Conservation (phyloP, 2,113 vertebrate species). For the Gallinago undulata region DNA sequence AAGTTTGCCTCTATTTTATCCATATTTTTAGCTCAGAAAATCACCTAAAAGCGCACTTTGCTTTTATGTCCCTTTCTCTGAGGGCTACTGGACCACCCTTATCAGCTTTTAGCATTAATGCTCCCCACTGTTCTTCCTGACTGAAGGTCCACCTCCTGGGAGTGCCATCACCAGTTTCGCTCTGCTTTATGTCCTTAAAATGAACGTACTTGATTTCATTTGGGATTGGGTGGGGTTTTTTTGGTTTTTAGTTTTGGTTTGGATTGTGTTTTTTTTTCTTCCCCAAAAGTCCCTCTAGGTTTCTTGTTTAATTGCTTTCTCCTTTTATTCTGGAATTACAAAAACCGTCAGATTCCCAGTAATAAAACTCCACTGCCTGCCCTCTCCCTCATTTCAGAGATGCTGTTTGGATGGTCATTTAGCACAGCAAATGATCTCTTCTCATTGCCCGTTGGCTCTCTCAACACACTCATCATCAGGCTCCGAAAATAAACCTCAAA, state of each 20-base stretch:
- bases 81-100: neutral
- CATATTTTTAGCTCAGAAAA: neutral
- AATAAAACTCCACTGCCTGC: neutral
- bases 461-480: neutral
- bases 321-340: neutral
- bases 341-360: neutral
- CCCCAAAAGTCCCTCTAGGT: neutral
- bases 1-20: neutral
- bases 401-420: neutral
- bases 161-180: neutral
- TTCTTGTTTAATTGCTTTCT: neutral
- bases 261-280: neutral
- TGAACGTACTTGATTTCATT: neutral
- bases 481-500: neutral
- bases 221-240: too few relatives aligned
- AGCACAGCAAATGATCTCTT: neutral
- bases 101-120: neutral
- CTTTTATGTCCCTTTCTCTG: neutral
- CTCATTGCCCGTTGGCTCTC: neutral
- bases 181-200: neutral
- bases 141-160: neutral
- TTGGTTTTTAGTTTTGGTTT: neutral
- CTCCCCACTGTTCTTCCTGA: fast-evolving
- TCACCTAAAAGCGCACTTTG: neutral
- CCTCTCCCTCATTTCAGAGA: neutral